Percentiles rank a stretch among this genome's conserved stretches.
Evolutionary conservation across 1,140 invertebrate species (phyloP).

Genomic region (Thaumetopoea pityocampa): DNA sequence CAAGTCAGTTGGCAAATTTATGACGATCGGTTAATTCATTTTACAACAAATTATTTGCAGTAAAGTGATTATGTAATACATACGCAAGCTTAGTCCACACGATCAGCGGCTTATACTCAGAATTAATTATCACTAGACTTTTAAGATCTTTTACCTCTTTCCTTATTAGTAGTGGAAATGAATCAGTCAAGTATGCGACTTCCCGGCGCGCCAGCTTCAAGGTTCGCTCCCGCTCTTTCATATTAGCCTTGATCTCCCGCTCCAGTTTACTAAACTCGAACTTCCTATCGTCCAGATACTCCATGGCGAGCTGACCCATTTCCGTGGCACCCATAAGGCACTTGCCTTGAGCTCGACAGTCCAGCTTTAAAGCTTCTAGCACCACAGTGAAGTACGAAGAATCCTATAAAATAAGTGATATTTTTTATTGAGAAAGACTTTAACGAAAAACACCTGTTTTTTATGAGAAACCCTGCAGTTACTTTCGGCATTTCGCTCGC

Average conservation of each 20-base stretch:
- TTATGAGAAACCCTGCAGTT: too few relatives aligned
- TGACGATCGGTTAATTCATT: too few relatives aligned
- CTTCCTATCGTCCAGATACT: constrained; percentile 78
- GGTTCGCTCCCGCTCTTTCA: constrained; percentile 77
- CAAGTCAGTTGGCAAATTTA: too few relatives aligned
- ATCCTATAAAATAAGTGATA: constrained; percentile 65
- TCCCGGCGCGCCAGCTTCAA: constrained; percentile 71
- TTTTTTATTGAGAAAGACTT: neutral
- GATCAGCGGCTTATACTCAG: neutral
- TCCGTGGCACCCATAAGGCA: constrained; percentile 77
- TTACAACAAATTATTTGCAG: too few relatives aligned
- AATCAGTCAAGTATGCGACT: constrained; percentile 76
- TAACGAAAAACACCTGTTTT: neutral
- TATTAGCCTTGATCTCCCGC: constrained; percentile 76
- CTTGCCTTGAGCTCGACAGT: constrained; percentile 76
- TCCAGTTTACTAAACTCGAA: constrained; percentile 77
- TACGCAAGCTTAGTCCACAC: too few relatives aligned
- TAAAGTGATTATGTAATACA: neutral
- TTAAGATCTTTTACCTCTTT: constrained; percentile 71
- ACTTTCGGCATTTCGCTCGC: too few relatives aligned
- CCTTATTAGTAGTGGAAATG: constrained; percentile 76
- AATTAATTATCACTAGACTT: neutral
- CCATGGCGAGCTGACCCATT: constrained; percentile 79
- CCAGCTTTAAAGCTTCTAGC: constrained; percentile 73
- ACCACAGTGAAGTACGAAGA: constrained; percentile 78